Evolutionary conservation across 2,797 vertebrate species (phyloP), one percentile per base, ranked within the genome.

Genomic region (Xerus rutilus): DNA sequence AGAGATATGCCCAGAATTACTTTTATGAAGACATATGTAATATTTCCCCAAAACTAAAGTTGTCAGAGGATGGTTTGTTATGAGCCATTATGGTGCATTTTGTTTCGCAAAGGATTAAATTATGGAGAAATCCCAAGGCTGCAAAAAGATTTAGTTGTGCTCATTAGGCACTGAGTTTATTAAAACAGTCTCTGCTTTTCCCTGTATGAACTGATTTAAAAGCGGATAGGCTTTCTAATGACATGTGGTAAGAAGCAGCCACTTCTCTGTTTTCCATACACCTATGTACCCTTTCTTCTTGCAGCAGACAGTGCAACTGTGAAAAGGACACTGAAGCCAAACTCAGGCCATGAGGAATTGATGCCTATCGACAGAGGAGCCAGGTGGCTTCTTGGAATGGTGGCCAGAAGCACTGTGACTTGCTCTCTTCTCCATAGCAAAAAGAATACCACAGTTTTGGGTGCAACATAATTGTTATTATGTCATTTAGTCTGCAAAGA

Each of bases 81-180:
- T 62, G 28, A 86, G 21, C 62, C 45, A 95, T 93, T 65, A 87
- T 28, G 43, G 65, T 43, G 5, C 32, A 86, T 86, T 92, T 89
- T 90, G 82, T 89, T 95, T 92, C 35, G 93, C 47, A 84, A 82
- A 94, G 28, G 69, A 97, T 95, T 83, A 47, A 65, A 86, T 25
- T 82, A 57, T 62, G 15, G 32, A 93, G 21, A 96, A 96, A 93
- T 47, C 8, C 32, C 39, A 91, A 81, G 35, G 49, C 32, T 91
- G 62, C 25, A 57, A 67, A 93, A 95, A 52, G 21, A 93, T 30
- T 86, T 69, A 57, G 65, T 81, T 86, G 67, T 85, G 84, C 35
- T 97, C 81, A 93, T 95, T 73, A 96, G 74, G 47, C 87, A 89
- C 18, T 47, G 47, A 74, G 39, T 39, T 97, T 88, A 92, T 92